Percentiles rank a stretch among this genome's conserved stretches.
Evolutionary conservation across 2,888 invertebrate genomes (phyloP).

Genomic region (Apamea epomidion): DNA sequence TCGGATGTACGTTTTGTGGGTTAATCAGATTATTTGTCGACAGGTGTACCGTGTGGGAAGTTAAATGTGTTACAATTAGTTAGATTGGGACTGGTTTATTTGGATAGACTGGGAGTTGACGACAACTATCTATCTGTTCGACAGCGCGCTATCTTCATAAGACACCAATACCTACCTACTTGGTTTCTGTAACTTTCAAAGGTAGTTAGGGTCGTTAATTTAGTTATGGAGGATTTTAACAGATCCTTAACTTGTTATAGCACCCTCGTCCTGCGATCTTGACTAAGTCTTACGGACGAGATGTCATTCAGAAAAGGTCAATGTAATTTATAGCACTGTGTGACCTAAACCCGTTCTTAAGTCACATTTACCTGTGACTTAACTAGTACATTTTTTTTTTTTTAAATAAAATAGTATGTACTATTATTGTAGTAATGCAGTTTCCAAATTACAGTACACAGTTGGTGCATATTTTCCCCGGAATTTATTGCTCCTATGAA

Average conservation of each 20-base stretch:
- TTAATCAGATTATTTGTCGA: constrained; percentile 48
- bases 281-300: neutral
- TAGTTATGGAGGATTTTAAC: too few relatives aligned
- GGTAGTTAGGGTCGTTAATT: neutral
- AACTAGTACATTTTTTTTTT: too few relatives aligned
- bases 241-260: too few relatives aligned
- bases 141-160: neutral
- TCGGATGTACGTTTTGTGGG: constrained; percentile 28
- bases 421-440: neutral
- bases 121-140: neutral
- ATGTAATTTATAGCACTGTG: neutral
- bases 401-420: too few relatives aligned
- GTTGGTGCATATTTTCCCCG: neutral
- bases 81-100: constrained; percentile 20
- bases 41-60: constrained; percentile 36
- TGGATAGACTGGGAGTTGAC: constrained; percentile 13
- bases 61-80: constrained; percentile 46
- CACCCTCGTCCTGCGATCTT: neutral
- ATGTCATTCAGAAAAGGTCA: neutral
- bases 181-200: neutral
- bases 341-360: too few relatives aligned
- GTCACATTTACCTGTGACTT: too few relatives aligned
- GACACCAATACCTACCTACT: neutral
- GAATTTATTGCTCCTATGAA: neutral
- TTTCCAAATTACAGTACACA: neutral